Evolutionary conservation across 2,797 vertebrate genomes (phyloP).

Genomic region (Crenichthys baileyi): DNA sequence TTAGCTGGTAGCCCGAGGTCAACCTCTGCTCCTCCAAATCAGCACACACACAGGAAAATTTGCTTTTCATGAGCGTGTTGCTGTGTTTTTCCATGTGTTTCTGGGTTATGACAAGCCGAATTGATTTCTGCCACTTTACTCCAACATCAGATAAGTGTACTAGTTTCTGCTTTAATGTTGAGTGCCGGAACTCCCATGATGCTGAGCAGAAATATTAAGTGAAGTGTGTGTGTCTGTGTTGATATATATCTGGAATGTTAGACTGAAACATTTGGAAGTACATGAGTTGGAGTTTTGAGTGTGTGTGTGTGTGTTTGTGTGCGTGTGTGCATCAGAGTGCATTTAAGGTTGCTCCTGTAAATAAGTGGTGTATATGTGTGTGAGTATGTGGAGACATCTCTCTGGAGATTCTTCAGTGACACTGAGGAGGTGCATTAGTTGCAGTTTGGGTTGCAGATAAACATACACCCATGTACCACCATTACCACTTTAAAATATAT

Average conservation of each 20-base stretch:
- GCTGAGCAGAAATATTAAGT: conserved; percentile 47
- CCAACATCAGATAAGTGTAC: conserved; percentile 49
- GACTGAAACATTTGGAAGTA: conserved; percentile 2
- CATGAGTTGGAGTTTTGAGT: neutral
- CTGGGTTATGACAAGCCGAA: conserved; percentile 57
- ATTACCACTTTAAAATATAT: conserved; percentile 8
- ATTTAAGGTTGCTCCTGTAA: conserved; percentile 6
- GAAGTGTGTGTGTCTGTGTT: conserved; percentile 4
- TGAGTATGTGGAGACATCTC: conserved; percentile 31
- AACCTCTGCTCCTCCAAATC: conserved; percentile 70
- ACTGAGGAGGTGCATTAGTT: conserved; percentile 72
- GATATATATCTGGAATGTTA: neutral
- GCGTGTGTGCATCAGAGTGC: conserved; percentile 1
- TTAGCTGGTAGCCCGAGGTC: conserved; percentile 76
- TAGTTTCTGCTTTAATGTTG: conserved; percentile 46
- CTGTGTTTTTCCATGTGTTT: conserved; percentile 17
- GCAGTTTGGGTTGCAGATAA: conserved; percentile 44
- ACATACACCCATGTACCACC: conserved; percentile 4
- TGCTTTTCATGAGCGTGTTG: conserved; percentile 12
- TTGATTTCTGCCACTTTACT: conserved; percentile 46
- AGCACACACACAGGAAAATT: conserved; percentile 16
- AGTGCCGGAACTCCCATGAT: conserved; percentile 52
- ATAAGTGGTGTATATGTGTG: neutral
- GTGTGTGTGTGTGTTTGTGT: neutral
- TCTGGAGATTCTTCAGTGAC: conserved; percentile 68